A percentile compares a stretch with the other conserved stretches of the same genome.
These are phyloP conservation scores for Porphyrio hochstetteri DNA, from an alignment of 2,113 vertebrate genomes.

Conservation along the genomic window DNA sequence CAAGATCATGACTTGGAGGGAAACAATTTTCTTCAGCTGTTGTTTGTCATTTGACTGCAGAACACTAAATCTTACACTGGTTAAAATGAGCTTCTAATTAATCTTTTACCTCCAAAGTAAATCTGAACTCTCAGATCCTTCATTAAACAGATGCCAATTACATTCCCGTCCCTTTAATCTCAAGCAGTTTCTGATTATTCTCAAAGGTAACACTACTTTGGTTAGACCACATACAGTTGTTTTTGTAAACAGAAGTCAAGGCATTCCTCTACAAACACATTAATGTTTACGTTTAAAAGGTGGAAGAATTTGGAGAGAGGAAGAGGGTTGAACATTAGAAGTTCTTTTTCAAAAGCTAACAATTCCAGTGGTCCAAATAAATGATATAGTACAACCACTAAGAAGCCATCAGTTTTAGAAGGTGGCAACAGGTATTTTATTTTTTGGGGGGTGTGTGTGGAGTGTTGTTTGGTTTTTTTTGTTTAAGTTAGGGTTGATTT, in stretches of 20 bases:
- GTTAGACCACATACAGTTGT: not conserved
- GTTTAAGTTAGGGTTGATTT: not conserved
- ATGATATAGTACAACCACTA: rapidly evolving
- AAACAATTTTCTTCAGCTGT: not conserved
- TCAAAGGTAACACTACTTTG: not conserved
- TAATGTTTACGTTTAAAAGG: not conserved
- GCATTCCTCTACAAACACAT: not conserved
- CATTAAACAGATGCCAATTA: not conserved
- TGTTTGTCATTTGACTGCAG: not conserved
- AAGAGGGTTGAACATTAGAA: not conserved
- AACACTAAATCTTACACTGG: rapidly evolving
- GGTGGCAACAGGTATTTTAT: not conserved
- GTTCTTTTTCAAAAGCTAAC: not conserved
- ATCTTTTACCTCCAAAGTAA: not conserved
- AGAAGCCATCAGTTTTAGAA: not conserved
- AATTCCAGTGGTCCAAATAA: not conserved
- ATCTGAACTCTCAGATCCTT: not conserved
- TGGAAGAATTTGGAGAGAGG: not conserved
- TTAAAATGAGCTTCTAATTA: not conserved
- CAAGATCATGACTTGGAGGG: not conserved
- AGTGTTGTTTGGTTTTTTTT: not conserved
- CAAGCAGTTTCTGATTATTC: not conserved
- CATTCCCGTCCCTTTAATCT: not conserved
- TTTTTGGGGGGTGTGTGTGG: not conserved
- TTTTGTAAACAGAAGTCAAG: not conserved